Evolutionary conservation across 2,113 vertebrate species (phyloP).

Genomic region (Paramisgurnus dabryanus): DNA sequence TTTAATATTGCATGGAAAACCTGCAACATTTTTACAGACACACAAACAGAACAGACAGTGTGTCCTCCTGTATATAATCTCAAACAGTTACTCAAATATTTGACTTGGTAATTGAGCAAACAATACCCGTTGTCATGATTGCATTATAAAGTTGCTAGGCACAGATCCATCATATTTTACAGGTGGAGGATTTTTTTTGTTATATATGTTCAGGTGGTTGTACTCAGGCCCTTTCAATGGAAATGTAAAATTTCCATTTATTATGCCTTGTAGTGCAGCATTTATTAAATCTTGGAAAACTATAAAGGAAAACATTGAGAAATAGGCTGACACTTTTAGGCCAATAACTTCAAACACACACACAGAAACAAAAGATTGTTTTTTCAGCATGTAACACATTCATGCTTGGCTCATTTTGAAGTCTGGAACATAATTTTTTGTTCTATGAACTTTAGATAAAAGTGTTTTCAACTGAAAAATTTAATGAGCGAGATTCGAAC

Average conservation of each 20-base stretch:
- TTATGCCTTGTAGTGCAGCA: constrained; percentile 34
- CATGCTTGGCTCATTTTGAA: constrained; percentile 10
- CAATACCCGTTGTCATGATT: constrained; percentile 7
- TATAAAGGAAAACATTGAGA: constrained; percentile 29
- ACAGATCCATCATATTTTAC: not conserved
- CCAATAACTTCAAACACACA: constrained; percentile 14
- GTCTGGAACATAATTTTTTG: constrained; percentile 14
- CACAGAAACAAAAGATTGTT: not conserved
- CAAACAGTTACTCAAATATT: constrained; percentile 44
- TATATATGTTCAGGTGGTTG: not conserved
- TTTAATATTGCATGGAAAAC: not conserved
- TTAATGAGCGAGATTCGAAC: too few relatives aligned
- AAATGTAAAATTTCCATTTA: not conserved
- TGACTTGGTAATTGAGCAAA: constrained; percentile 41
- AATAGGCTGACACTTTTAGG: constrained; percentile 48
- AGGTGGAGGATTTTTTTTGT: not conserved
- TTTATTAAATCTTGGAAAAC: constrained; percentile 34
- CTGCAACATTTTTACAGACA: not conserved
- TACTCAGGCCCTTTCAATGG: constrained; percentile 18
- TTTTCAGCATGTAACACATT: constrained; percentile 18
- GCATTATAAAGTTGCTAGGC: not conserved
- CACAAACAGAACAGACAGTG: constrained; percentile 1
- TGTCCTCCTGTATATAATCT: not conserved
- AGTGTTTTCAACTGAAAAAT: not conserved
- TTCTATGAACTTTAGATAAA: not conserved